Base-by-base conservation (phyloP, 2,888 invertebrate genomes). In the Nemoura dubitans region DNA sequence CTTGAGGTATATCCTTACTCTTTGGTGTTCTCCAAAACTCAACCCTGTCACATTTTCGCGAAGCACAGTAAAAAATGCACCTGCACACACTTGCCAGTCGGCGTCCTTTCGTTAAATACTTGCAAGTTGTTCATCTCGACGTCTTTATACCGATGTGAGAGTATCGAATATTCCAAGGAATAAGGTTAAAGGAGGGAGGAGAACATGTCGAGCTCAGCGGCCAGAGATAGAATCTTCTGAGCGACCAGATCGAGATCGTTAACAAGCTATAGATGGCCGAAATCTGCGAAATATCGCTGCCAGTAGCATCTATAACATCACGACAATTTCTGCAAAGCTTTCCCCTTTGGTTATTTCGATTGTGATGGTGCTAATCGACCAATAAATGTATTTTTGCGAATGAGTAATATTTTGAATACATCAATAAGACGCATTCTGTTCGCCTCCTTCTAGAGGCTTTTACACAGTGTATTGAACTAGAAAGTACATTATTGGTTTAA, bases 111-210 rank as follows among this genome's bases (percentile, higher is more conserved):
- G 16, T 27, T 78, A 78, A 78, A 78, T 78, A 78, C 78, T 2
- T 78, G 78, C 78, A 78, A 78, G 28, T 2, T 78, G n/a, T n/a
- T 78, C 78, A 30, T 81, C 81, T n/a, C 81, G 5, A 78, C 7
- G 81, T 30, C 81, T 81, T 81, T 81, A 81, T 81, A 81, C 29
- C 21, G 81, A 30, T 81, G 78, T 25, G 81, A 81, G 78, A 78
- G n/a, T 28, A n/a, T 30, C 29, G 81, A 81, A 30, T 28, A 81
- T 30, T 21, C 7, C 81, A 30, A 30, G 30, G 30, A 81, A 81
- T 81, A 81, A 81, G 81, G 81, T 81, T 81, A 81, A 30, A 81
- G 29, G 30, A 30, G 28, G 81, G 81, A 27, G 81, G 81, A 30
- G 81, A 30, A 27, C 16, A 10, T 30, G 28, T 81, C 30, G 26